These are phyloP conservation scores for Australoheros facetus DNA, from an alignment of 2,797 vertebrate species.

Conservation along the genomic window DNA sequence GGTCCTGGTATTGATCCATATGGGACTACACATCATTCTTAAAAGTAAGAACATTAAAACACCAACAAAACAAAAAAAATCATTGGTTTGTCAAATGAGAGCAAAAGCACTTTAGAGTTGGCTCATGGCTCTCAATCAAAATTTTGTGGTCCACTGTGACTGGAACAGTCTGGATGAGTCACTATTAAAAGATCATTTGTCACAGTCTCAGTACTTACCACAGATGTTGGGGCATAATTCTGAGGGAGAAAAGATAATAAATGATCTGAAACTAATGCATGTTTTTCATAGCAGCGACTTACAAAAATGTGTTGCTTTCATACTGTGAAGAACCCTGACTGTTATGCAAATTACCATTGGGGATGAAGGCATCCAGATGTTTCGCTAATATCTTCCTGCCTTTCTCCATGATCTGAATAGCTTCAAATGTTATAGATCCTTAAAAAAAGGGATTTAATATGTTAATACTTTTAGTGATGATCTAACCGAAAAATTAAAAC, in stretches of 20 bases:
- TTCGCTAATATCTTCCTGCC: slow-evolving; percentile 74
- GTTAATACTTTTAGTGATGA: not conserved
- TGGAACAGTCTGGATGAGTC: not conserved
- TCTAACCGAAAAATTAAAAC: not conserved
- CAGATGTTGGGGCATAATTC: slow-evolving; percentile 82
- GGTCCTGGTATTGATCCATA: not conserved
- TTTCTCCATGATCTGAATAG: slow-evolving; percentile 76
- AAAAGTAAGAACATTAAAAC: not conserved
- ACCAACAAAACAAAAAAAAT: not conserved
- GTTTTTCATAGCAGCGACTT: not conserved
- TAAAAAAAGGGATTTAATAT: not conserved
- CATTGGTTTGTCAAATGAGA: not conserved
- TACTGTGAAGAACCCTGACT: not conserved
- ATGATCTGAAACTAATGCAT: slow-evolving; percentile 26
- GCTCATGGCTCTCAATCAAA: not conserved
- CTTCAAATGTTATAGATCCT: slow-evolving; percentile 54
- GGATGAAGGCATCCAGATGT: slow-evolving; percentile 74
- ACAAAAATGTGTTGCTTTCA: slow-evolving; percentile 16
- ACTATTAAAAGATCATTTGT: not conserved
- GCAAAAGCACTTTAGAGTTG: not conserved
- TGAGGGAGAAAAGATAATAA: slow-evolving; percentile 49
- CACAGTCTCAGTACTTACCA: slow-evolving; percentile 64
- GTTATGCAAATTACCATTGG: slow-evolving; percentile 56
- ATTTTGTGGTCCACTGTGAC: not conserved
- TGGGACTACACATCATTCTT: not conserved